These are phyloP conservation scores for Agrochola litura DNA, from an alignment of 2,888 invertebrate genomes.

Conservation along the genomic window DNA sequence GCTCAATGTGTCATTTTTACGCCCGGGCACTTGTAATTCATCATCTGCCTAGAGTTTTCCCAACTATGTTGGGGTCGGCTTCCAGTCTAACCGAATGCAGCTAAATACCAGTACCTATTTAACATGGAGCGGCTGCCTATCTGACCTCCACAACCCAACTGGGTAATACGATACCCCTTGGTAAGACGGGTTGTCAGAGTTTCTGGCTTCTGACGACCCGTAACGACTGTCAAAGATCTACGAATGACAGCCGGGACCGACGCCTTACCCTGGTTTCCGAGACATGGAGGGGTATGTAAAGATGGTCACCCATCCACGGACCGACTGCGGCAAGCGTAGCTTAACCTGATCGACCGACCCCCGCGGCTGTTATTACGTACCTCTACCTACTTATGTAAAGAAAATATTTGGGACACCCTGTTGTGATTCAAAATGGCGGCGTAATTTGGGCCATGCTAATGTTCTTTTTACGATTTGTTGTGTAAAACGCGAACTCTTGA, in stretches of 20 bases:
- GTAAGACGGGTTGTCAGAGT: background rate
- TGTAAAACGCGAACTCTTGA: constrained; percentile 79
- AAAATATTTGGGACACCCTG: constrained; percentile 70
- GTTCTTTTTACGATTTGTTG: constrained; percentile 83
- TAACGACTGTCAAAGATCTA: background rate
- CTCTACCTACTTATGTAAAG: constrained; percentile 25
- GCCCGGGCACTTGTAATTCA: background rate
- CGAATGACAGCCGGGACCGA: background rate
- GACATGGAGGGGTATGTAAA: background rate
- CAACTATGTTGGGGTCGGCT: too few species aligned
- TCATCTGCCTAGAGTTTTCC: background rate
- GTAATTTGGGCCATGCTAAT: constrained; percentile 78
- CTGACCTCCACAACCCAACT: background rate
- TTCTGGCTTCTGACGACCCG: background rate
- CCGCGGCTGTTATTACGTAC: background rate
- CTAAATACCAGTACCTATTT: background rate
- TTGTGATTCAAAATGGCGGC: constrained; percentile 69
- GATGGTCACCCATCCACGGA: background rate
- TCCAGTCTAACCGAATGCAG: background rate
- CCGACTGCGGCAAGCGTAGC: background rate
- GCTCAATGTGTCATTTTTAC: constrained; percentile 1
- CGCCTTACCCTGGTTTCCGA: background rate
- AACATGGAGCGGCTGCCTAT: background rate
- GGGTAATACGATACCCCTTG: background rate
- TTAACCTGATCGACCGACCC: background rate